Conservation (phyloP, 2,113 vertebrate species). For the Nycticorax nycticorax region DNA sequence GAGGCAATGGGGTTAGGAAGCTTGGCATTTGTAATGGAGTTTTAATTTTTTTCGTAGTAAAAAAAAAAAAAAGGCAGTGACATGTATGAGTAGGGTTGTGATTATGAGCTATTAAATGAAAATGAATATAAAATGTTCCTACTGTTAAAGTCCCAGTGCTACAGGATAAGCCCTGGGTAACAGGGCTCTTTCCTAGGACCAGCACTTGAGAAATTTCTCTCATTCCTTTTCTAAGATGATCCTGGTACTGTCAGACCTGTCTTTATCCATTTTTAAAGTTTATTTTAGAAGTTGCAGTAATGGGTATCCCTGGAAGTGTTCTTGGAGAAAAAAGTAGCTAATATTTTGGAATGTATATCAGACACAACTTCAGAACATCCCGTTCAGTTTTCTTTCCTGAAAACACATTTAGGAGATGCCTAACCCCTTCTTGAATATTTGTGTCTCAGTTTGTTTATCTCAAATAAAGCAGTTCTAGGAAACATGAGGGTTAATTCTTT, state of each 20-base stretch:
- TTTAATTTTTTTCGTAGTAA: neutral
- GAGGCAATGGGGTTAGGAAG: neutral
- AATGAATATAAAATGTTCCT: neutral
- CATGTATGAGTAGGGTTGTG: neutral
- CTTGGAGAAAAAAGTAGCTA: neutral
- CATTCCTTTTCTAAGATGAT: neutral
- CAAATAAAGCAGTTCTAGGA: neutral
- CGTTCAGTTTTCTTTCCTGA: neutral
- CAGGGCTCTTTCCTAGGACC: neutral
- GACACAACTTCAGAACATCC: neutral
- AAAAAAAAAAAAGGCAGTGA: rapidly evolving
- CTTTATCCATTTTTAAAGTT: neutral
- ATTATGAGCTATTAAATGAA: neutral
- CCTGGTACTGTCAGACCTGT: neutral
- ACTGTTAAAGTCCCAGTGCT: neutral
- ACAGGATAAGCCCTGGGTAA: neutral
- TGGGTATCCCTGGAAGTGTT: neutral
- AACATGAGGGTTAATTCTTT: neutral
- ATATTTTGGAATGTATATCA: neutral
- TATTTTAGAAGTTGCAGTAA: neutral
- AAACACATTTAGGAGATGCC: neutral
- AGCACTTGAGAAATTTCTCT: neutral
- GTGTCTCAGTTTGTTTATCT: neutral
- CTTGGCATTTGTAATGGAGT: neutral
- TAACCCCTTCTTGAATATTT: neutral